Evolutionary conservation across 2,797 vertebrate species (phyloP), one percentile per base, ranked within the genome.

Genomic region (Bryconaethiops microstoma): DNA sequence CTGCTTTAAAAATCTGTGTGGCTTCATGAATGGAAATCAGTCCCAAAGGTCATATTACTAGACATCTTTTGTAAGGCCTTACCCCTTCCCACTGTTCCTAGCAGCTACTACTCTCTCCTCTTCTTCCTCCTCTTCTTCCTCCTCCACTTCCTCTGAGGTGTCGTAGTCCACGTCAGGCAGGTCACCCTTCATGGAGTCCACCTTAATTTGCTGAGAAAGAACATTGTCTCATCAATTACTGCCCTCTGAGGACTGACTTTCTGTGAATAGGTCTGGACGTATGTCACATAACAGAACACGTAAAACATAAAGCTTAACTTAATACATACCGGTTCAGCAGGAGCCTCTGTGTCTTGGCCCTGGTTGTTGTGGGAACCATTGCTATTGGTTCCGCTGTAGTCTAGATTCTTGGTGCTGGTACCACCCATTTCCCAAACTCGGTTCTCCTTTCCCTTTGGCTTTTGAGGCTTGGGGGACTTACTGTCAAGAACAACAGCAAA

Each of bases 141-240:
- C 86, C 21, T 92, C 93, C 45, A 90, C 88, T 4, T 95, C 96
- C 0, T 97, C 96, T 0, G 94, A 92, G 82, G 96, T 97, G 84
- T 98, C 97, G 1, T 94, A 97, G 75, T 98, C 97, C 54, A 99
- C 93, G 87, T 96, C 95, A 3, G 88, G 95, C 86, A 98, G 94
- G 78, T 96, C 96, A 70, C 96, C 97, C 0, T 92, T 92, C 95
- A 96, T 96, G 35, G 92, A 86, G 76, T 14, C 88, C 7, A 91
- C 80, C 86, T 91, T 90, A 76, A 92, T 89, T 23, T 69, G 76
- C 78, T 86, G 57, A 2, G 39, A 62, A 23, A 40, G 55, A 69
- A 77, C 6, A 76, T 4, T 8, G 13, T 71, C 25, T 25, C 9
- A 17, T 60, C 2, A 40, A 68, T 16, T 48, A 39, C 0, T 17